phyloP scores from a whole-genome alignment of 2,797 vertebrate genomes.

The Gallinago solitaria region DNA sequence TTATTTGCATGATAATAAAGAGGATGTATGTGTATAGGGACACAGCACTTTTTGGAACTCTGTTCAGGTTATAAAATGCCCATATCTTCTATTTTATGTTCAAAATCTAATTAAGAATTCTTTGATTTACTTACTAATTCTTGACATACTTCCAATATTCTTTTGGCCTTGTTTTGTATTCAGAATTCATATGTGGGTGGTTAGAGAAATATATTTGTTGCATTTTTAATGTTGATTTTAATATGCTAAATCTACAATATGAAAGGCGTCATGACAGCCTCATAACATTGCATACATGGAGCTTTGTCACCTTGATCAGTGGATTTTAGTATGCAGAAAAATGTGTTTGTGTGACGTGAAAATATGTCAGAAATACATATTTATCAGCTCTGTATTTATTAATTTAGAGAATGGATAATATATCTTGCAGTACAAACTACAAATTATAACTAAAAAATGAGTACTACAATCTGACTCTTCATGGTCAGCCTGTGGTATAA shows the following conservation, averaged over 20 bases:
- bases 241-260: background rate
- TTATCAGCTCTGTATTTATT: background rate
- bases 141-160: background rate
- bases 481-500: background rate
- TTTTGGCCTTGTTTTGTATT: background rate
- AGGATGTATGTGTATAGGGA: background rate
- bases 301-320: background rate
- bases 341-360: fast-evolving
- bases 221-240: background rate
- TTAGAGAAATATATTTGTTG: background rate
- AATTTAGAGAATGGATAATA: background rate
- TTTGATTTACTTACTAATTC: constrained; percentile 8
- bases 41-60: background rate
- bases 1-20: background rate
- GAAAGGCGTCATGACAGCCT: background rate
- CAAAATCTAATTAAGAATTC: background rate
- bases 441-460: background rate
- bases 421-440: background rate
- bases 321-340: background rate
- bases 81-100: background rate
- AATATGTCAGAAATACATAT: background rate
- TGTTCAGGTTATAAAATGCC: background rate
- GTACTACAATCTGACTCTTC: background rate
- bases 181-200: background rate
- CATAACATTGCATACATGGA: background rate